Conservation (phyloP, 2,888 invertebrate genomes). For the Meta bourneti region DNA sequence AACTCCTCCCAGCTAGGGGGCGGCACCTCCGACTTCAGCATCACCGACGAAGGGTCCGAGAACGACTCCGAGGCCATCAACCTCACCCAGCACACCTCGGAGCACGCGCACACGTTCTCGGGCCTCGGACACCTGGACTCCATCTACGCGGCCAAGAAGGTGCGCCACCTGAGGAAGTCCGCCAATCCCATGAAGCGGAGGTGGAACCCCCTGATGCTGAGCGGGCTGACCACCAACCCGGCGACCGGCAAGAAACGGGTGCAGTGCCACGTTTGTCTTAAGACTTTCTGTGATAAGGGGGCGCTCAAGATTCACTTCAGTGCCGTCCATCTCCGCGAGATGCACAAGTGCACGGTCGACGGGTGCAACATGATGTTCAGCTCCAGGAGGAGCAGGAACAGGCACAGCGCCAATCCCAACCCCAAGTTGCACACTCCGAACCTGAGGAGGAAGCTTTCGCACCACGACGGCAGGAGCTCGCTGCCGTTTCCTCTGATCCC, state of each 20-base stretch:
- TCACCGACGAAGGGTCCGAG: constrained; percentile 81
- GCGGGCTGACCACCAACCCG: constrained; percentile 95
- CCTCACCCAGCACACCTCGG: constrained; percentile 82
- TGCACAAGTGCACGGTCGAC: constrained; percentile 99
- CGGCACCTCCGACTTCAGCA: constrained; percentile 80
- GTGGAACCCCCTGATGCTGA: constrained; percentile 82
- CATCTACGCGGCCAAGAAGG: constrained; percentile 78
- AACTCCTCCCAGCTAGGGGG: constrained; percentile 53
- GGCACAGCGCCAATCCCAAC: constrained; percentile 98
- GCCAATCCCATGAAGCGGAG: constrained; percentile 81
- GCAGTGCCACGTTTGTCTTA: constrained; percentile 98
- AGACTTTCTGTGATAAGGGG: constrained; percentile 99
- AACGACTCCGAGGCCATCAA: constrained; percentile 86
- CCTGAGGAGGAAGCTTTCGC: constrained; percentile 94
- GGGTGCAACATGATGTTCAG: constrained; percentile 99
- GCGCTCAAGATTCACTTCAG: constrained; percentile 99
- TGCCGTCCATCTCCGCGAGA: constrained; percentile 98
- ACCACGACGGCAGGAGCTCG: constrained; percentile 94
- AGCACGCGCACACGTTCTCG: constrained; percentile 47
- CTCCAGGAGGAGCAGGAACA: constrained; percentile 94
- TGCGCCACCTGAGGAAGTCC: constrained; percentile 81
- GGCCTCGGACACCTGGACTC: constrained; percentile 70
- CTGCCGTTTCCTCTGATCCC: constrained; percentile 88
- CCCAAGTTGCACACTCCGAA: constrained; percentile 98
- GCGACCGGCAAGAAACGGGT: constrained; percentile 97